Percentiles rank a stretch among this genome's conserved stretches.
phyloP scores from a whole-genome alignment of 2,797 vertebrate species.

The Cyclopterus lumpus region DNA sequence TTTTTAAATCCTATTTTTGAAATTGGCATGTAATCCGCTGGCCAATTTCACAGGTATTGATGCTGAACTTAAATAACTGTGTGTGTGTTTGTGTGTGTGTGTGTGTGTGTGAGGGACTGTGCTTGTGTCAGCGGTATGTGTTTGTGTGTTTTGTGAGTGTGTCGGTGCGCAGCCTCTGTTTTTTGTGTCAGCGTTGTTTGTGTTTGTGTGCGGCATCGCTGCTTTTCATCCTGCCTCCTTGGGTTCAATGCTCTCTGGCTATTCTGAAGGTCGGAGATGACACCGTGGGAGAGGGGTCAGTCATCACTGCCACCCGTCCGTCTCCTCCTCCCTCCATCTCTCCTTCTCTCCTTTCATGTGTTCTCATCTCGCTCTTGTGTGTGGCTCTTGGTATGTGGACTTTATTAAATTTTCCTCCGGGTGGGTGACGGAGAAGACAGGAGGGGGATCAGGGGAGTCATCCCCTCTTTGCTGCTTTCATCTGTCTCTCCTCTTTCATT shows the following conservation, averaged over 20 bases:
- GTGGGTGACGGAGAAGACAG: constrained; percentile 78
- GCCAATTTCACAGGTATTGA: constrained; percentile 49
- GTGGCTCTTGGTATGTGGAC: constrained; percentile 80
- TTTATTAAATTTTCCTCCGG: constrained; percentile 84
- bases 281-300: constrained; percentile 85
- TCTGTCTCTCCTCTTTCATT: constrained; percentile 75
- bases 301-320: constrained; percentile 82
- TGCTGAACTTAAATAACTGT: constrained; percentile 46
- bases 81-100: constrained; percentile 19
- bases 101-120: constrained; percentile 3
- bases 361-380: constrained; percentile 75
- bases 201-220: constrained; percentile 50
- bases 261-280: constrained; percentile 87
- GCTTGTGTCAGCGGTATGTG: constrained; percentile 16
- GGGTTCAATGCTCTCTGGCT: constrained; percentile 66
- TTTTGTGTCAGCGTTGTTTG: constrained; percentile 52
- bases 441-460: constrained; percentile 72
- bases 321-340: constrained; percentile 65
- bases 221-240: constrained; percentile 75
- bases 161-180: constrained; percentile 29
- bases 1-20: constrained; percentile 66
- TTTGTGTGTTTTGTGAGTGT: constrained; percentile 11
- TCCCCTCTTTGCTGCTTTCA: constrained; percentile 77
- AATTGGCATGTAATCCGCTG: constrained; percentile 51
- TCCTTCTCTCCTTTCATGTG: constrained; percentile 78